Percentiles rank a stretch among this genome's conserved stretches.
Conservation (phyloP, 2,888 invertebrate species). For the Hecatera dysodea region DNA sequence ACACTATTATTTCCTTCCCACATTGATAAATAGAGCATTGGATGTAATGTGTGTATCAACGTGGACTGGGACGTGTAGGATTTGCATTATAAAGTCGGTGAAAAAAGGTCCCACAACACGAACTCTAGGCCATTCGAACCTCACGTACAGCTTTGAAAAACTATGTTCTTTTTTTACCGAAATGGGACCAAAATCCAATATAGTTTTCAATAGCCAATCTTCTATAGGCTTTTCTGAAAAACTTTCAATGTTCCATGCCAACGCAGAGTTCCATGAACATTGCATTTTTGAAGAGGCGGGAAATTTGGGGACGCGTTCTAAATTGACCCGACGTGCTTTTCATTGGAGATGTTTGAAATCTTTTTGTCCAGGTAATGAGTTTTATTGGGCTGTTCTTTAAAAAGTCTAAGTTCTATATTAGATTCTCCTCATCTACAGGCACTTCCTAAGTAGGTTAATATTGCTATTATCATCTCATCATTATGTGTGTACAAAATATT, state of each 20-base stretch:
- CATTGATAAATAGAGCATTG: not conserved
- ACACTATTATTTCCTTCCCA: not conserved
- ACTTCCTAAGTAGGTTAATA: not conserved
- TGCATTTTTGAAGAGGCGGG: slow-evolving; percentile 15
- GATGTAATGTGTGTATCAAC: not conserved
- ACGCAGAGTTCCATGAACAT: slow-evolving; percentile 7
- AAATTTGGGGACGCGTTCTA: slow-evolving; percentile 1
- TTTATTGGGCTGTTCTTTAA: not conserved
- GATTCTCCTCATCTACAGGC: not conserved
- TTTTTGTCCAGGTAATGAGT: not conserved
- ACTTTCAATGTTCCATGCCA: slow-evolving; percentile 31
- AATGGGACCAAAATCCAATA: slow-evolving; percentile 38
- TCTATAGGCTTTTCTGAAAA: slow-evolving; percentile 19
- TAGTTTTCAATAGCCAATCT: slow-evolving; percentile 37
- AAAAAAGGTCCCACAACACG: not conserved
- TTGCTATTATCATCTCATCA: too few species aligned
- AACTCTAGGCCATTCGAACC: not conserved
- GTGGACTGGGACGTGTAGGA: not conserved
- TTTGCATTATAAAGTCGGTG: slow-evolving; percentile 1
- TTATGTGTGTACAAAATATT: not conserved
- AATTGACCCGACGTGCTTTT: slow-evolving; percentile 16
- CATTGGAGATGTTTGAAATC: not conserved
- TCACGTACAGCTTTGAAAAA: slow-evolving; percentile 34
- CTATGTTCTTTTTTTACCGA: not conserved
- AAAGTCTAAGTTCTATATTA: not conserved